A percentile compares a stretch with the other conserved stretches of the same genome.
phyloP scores from a whole-genome alignment of 2,113 vertebrate genomes.

The Capricornis sumatraensis region DNA sequence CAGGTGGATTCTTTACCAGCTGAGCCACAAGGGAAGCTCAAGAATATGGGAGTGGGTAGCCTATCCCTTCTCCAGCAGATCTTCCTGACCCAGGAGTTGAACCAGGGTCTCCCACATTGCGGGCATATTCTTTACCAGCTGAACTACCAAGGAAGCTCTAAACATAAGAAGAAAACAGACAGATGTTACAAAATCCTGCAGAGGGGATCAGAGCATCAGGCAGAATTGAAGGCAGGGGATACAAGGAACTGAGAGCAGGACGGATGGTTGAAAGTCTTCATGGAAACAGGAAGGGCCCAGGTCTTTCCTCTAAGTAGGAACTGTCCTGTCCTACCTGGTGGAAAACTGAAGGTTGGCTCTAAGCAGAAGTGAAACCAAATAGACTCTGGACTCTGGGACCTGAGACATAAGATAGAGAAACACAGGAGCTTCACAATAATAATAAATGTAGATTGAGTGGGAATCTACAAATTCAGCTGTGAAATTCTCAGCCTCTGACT shows the following conservation, averaged over 20 bases:
- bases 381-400: neutral
- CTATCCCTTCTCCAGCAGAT: neutral
- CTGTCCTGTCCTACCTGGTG: neutral
- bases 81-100: neutral
- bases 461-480: neutral
- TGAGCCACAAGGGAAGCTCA: neutral
- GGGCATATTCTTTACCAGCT: neutral
- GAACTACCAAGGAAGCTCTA: neutral
- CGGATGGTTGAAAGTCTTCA: neutral
- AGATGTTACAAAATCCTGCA: neutral
- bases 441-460: too few relatives aligned
- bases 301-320: neutral
- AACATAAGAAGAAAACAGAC: neutral
- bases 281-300: neutral
- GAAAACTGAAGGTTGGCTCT: neutral
- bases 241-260: too few relatives aligned
- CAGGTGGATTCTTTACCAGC: neutral
- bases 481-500: neutral
- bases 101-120: neutral
- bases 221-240: neutral
- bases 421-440: rapidly evolving
- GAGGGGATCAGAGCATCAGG: neutral
- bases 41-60: neutral
- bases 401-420: neutral
- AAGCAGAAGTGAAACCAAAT: neutral